phyloP scores from a whole-genome alignment of 2,888 invertebrate species.

The Caradrina clavipalpis region DNA sequence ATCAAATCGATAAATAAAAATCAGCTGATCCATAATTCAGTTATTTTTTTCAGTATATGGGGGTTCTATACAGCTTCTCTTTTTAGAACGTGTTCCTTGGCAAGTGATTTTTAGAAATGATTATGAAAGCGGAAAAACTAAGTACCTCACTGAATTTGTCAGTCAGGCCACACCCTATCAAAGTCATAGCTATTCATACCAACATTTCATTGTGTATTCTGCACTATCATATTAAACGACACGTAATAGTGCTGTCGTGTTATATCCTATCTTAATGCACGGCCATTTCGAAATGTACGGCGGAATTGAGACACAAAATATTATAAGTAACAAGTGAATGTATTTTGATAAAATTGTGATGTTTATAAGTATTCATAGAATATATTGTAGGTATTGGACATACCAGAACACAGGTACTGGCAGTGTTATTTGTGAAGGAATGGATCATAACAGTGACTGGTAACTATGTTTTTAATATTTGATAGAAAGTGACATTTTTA shows the following conservation, averaged over 20 bases:
- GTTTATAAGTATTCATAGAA: background rate
- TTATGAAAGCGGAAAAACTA: background rate
- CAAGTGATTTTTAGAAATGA: background rate
- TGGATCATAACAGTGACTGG: background rate
- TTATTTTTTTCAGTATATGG: too few species aligned
- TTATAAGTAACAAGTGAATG: conserved; percentile 22
- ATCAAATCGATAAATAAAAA: too few species aligned
- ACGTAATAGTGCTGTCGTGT: conserved; percentile 37
- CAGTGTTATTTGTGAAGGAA: background rate
- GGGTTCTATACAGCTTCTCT: too few species aligned
- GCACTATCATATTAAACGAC: conserved; percentile 40
- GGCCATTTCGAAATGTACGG: conserved; percentile 46
- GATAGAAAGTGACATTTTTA: background rate
- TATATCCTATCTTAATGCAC: conserved; percentile 48
- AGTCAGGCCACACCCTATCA: conserved; percentile 15
- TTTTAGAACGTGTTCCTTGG: too few species aligned
- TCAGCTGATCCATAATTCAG: too few species aligned
- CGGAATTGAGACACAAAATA: conserved; percentile 47
- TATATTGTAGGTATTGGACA: background rate
- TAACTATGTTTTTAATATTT: background rate
- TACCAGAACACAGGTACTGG: too few species aligned
- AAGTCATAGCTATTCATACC: conserved; percentile 8
- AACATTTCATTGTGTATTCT: conserved; percentile 53
- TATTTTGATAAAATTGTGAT: conserved; percentile 31
- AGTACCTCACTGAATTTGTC: background rate